Evolutionary conservation across 1,140 invertebrate genomes (phyloP), one percentile per base, ranked within the genome.

Genomic region (Atta cephalotes): DNA sequence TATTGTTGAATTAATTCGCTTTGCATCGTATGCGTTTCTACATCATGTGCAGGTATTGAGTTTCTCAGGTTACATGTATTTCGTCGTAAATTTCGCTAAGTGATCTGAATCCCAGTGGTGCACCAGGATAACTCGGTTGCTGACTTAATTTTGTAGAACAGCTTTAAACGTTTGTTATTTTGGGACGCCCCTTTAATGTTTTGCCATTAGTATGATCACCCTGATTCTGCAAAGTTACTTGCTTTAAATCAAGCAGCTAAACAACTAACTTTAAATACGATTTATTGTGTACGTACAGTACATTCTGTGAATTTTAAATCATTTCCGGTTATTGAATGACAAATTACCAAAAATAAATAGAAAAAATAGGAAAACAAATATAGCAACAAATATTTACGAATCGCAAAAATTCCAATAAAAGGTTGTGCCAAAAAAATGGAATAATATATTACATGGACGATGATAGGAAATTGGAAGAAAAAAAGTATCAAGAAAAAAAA

Each of bases 61-160:
- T 72, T 56, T 12, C 39, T 72, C 25, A 31, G 74, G 21, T 71
- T 65, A 74, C 53, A 56, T 31, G 71, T 49, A 49, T 80, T 65
- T 72, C 35, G n/a, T 84, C 58, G 60, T 88, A 89, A 89, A 88
- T 89, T 84, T 58, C 21, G 56, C 65, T 35, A 18, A 49, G 0
- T 62, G 86, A 85, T 79, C 86, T n/a, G 76, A 7, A 88, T 89
- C 56, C 58, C 49, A 70, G 71, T 16, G 25, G 18, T 35, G 49
- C 45, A 51, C 18, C 72, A 28, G 87, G 31, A 58, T 89, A 89
- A 89, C 49, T 60, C 62, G 49, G 81, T 89, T 89, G 53, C 31
- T 63, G 56, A 60, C 49, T 66, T 68, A 79, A 86, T 89, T 74
- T 78, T 63, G 56, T 35, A 45, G 25, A 74, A n/a, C 51, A 56